A percentile compares a stretch with the other conserved stretches of the same genome.
Conservation (phyloP, 2,113 vertebrate genomes). For the Carassius auratus region DNA sequence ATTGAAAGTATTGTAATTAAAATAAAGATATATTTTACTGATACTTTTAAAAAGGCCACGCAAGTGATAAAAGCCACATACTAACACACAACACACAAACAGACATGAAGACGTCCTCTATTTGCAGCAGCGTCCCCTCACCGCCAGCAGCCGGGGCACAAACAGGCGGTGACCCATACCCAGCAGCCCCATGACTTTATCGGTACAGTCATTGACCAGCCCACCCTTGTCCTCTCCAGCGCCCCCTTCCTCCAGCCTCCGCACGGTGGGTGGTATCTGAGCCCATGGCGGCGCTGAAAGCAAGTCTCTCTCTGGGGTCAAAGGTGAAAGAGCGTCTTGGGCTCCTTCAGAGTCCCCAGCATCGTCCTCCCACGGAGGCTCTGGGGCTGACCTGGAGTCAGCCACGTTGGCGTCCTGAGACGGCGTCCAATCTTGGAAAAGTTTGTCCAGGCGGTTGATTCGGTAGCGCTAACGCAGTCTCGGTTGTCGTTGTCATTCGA, state of each 20-base stretch:
- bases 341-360: conserved; percentile 57
- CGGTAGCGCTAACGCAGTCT: background rate
- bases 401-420: conserved; percentile 51
- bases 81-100: background rate
- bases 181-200: conserved; percentile 91
- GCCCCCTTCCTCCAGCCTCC: conserved; percentile 84
- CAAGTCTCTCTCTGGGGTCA: conserved; percentile 87
- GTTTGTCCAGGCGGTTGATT: background rate
- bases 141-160: conserved; percentile 95
- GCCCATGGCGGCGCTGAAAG: conserved; percentile 68
- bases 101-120: background rate
- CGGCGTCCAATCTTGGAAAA: background rate
- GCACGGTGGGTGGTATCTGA: conserved; percentile 82
- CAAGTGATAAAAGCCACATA: background rate
- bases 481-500: conserved; percentile 20
- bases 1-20: background rate
- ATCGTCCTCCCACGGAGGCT: conserved; percentile 48
- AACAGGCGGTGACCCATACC: conserved; percentile 99
- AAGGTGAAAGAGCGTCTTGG: conserved; percentile 73
- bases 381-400: conserved; percentile 31
- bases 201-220: conserved; percentile 89
- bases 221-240: conserved; percentile 81
- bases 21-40: background rate
- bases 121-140: conserved; percentile 76
- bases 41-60: background rate